These are phyloP conservation scores for Drosophila serrata DNA, from an alignment of 1,140 invertebrate genomes.

Conservation along the genomic window DNA sequence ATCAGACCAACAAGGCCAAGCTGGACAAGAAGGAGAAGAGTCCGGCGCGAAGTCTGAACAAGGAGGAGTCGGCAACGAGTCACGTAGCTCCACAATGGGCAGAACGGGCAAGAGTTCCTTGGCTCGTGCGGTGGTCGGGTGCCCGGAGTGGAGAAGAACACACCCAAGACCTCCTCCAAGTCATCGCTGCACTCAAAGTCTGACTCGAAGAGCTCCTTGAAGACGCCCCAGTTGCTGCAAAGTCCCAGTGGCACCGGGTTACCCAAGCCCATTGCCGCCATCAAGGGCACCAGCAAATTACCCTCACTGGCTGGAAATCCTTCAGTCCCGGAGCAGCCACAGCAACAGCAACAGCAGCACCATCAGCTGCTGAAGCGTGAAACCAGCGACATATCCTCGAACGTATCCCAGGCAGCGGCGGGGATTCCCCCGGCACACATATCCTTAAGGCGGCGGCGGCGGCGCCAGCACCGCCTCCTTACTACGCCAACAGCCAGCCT, in stretches of 20 bases:
- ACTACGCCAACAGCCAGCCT: slow-evolving; percentile 64
- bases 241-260: slow-evolving; percentile 88
- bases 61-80: slow-evolving; percentile 75
- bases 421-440: slow-evolving; percentile 59
- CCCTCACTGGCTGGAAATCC: slow-evolving; percentile 79
- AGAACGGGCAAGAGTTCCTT: slow-evolving; percentile 65
- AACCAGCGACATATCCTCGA: slow-evolving; percentile 80
- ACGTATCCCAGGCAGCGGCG: slow-evolving; percentile 72
- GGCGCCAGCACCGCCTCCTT: slow-evolving; percentile 49
- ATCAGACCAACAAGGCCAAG: slow-evolving; percentile 64
- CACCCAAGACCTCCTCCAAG: slow-evolving; percentile 75
- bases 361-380: slow-evolving; percentile 68
- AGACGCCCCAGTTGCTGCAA: slow-evolving; percentile 65
- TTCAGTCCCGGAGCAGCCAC: neutral
- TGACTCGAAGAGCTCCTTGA: slow-evolving; percentile 77
- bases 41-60: slow-evolving; percentile 76
- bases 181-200: slow-evolving; percentile 78
- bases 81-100: slow-evolving; percentile 72
- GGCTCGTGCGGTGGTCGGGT: slow-evolving; percentile 32
- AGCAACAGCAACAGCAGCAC: slow-evolving; percentile 1
- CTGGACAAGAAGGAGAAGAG: slow-evolving; percentile 82
- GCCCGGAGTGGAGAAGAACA: slow-evolving; percentile 59
- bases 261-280: slow-evolving; percentile 95
- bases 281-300: slow-evolving; percentile 93
- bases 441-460: slow-evolving; percentile 69